Conservation (phyloP, 2,888 invertebrate genomes). For the Rapana venosa region DNA sequence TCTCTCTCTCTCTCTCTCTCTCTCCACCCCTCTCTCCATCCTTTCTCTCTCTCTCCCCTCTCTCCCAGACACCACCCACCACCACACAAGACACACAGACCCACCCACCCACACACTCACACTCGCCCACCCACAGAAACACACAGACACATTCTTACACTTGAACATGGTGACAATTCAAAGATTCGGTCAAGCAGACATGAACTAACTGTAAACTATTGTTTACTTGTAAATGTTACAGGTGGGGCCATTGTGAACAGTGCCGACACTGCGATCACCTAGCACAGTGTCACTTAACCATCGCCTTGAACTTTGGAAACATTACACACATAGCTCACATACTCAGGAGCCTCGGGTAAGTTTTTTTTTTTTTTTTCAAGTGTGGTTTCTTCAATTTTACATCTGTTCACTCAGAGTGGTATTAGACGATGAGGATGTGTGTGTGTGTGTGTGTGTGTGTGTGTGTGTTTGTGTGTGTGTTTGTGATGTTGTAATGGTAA, state of each 20-base stretch:
- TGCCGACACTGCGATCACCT: conserved; percentile 17
- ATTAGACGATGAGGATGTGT: too few species aligned
- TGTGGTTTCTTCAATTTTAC: too few species aligned
- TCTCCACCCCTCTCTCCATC: too few species aligned
- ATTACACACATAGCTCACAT: not conserved
- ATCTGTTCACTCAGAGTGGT: too few species aligned
- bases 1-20: too few species aligned
- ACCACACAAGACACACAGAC: not conserved
- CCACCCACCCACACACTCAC: not conserved
- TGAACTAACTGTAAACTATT: not conserved
- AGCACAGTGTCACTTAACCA: conserved; percentile 1
- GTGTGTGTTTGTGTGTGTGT: too few species aligned
- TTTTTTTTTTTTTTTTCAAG: too few species aligned
- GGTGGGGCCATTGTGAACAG: conserved; percentile 4
- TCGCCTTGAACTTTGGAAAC: not conserved
- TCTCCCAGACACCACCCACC: too few species aligned
- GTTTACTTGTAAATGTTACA: not conserved
- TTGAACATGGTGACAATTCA: not conserved
- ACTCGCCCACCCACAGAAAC: not conserved
- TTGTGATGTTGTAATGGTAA: too few species aligned
- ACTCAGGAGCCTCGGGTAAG: not conserved
- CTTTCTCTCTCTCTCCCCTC: too few species aligned
- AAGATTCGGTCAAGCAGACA: not conserved
- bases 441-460: too few species aligned
- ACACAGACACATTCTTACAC: not conserved